A percentile compares a stretch with the other conserved stretches of the same genome.
Evolutionary conservation across 2,797 vertebrate species (phyloP).

Genomic region (Parauchenoglanis punctatus): DNA sequence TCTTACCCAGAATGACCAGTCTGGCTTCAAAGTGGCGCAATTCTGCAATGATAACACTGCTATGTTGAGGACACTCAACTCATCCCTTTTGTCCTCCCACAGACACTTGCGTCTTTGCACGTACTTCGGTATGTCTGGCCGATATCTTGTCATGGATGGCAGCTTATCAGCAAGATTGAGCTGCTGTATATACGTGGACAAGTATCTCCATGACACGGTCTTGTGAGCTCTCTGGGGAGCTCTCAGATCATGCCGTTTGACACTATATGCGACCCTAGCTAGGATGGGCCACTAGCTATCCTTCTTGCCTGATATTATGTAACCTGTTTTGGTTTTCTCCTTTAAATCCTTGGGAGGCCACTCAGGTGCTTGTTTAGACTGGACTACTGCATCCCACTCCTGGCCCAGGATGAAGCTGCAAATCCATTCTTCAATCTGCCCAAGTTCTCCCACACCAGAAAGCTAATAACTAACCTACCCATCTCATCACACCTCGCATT

Average conservation of each 20-base stretch:
- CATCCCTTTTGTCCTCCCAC: too few species aligned
- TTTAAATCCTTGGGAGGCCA: not conserved
- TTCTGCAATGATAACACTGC: not conserved
- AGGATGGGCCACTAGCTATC: too few species aligned
- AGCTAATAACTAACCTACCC: not conserved
- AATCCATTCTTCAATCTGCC: not conserved
- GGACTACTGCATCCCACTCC: not conserved
- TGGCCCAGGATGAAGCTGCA: not conserved
- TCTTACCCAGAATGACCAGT: not conserved
- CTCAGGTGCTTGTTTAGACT: not conserved
- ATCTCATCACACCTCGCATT: not conserved
- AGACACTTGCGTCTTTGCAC: too few species aligned
- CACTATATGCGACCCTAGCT: not conserved
- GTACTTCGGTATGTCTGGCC: not conserved
- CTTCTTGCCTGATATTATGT: not conserved
- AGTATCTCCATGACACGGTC: not conserved
- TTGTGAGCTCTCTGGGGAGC: not conserved
- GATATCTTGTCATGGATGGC: too few species aligned
- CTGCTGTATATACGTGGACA: not conserved
- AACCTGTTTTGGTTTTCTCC: not conserved
- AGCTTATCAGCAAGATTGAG: not conserved
- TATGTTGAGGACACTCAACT: not conserved
- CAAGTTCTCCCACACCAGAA: not conserved
- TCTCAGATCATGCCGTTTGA: not conserved
- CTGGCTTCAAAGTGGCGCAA: not conserved